Base-by-base conservation (phyloP, 1,140 invertebrate genomes). In the Venturia canescens region DNA sequence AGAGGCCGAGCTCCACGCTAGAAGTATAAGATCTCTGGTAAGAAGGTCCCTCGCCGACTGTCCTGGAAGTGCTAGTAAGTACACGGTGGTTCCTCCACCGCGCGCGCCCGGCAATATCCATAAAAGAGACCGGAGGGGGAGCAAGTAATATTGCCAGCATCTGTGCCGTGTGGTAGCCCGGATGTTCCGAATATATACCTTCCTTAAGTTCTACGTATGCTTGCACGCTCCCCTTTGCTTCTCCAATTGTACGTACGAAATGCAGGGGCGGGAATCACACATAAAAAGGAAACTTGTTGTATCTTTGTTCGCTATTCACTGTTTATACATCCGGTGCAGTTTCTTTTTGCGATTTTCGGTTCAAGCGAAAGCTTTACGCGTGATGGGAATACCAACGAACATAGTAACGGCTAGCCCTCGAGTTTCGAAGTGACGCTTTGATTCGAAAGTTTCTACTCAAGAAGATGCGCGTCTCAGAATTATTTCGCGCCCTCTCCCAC, bases 111-210 rank as follows among this genome's bases (percentile, higher is more conserved):
- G 90, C 87, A 90, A 90, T 91, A 91, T 90, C 90, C 90, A 91
- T 91, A 90, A 91, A 91, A 90, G 86, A 87, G 86, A 89, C 86
- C 86, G 82, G 66, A 69, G 29, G 67, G 75, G 74, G 84, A 86
- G 87, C 84, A 90, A 90, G 89, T 88, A 91, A 91, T 91, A 91
- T 91, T 87, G 87, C 83, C 83, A 81, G 87, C 89, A 91, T 90
- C 89, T 91, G 90, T 87, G 88, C 80, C 83, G 72, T 71, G 82
- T 21, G 72, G 78, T 71, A 13, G 67, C 71, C 71, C 60, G 78
- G n/a, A n/a, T 71, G 78, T 38, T 50, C 38, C 71, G 23, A 26
- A 23, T 69, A 9, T 63, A 76, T 76, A 63, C 53, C 50, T 44
- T 50, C 23, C 71, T 29, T 53, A 74, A 15, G 15, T 27, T 11